Evolutionary conservation across 2,888 invertebrate species (phyloP), one percentile per base, ranked within the genome.

Genomic region (Lissonota sp.): DNA sequence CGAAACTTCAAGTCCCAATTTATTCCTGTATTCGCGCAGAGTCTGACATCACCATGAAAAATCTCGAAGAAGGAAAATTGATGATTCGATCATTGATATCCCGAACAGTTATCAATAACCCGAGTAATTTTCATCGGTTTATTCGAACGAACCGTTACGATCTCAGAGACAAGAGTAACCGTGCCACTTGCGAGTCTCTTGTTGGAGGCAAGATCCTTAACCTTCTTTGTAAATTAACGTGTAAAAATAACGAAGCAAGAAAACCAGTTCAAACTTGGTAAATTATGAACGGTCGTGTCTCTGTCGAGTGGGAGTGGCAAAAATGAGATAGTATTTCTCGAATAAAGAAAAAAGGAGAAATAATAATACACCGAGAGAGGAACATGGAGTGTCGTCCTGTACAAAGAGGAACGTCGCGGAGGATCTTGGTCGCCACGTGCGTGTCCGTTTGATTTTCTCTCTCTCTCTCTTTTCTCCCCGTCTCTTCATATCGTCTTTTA

Each of bases 381-480:
- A 42, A 70, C 58, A 64, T 49, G 72, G 57, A 81, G 77, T 79
- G 79, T 66, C 51, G 46, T 63, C 26, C 55, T 5, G 71, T 53
- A 79, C 73, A 74, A 71, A 71, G 74, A 63, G 53, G 60, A 44
- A 74, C 42, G 67, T 66, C 55, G 73, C 44, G 42, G 39, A 78
- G 81, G 80, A 86, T 85, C 86, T 84, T 85, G 81, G 83, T 86
- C 87, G 85, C 85, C 85, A 69, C 64, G 74, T 64, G 67, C 73
- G 64, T 87, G 86, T 80, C 73, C 82, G 69, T 79, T 81, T 78
- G 82, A 75, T 84, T 86, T 76, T 77, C 51, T 82, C 74, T 85
- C 83, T 66, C 58, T 69, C 77, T 80, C 63, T 76, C 55, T 70
- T 75, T 62, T 72, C 72, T 78, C 78, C 79, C 42, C 49, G 72